Evolutionary conservation across 37 sponge, comb jelly and placozoan species (phyloP), one percentile per base, ranked within the genome.

Genomic region (Hormiphora californensis): DNA sequence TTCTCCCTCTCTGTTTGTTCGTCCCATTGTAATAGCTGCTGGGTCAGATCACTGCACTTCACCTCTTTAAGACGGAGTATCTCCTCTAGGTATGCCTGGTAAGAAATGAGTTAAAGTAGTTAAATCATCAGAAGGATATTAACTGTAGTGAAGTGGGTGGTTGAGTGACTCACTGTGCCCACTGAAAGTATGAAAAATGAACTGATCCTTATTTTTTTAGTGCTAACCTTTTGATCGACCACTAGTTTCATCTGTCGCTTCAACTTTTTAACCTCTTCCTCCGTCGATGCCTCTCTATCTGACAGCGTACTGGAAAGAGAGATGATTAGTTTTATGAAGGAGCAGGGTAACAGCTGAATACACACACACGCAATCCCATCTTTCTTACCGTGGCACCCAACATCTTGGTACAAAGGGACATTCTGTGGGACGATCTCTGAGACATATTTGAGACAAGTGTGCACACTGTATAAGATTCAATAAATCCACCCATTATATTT

Each of bases 41-140:
- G 34, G 33, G 67, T 65, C 28, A 65, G 67, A 36, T 65, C 67
- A 35, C 38, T 65, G 37, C 67, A 65, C 28, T 65, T 65, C 67
- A 33, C 67, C 35, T 65, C 67, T 38, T 31, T 65, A 36, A 65
- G 67, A 38, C 35, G 67, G 33, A 65, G 67, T 7, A 65, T 65
- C 67, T 65, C 67, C 17, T 65, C 67, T 7, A 65, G 67, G 37
- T 65, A 65, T 38, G 67, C 67, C 67, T 65, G 37, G n/a, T n/a
- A n/a, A n/a, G n/a, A n/a, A n/a, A n/a, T n/a, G n/a, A n/a, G n/a
- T n/a, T n/a, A n/a, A n/a, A n/a, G n/a, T n/a, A n/a, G n/a, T n/a
- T n/a, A n/a, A n/a, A n/a, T n/a, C n/a, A n/a, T n/a, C n/a, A n/a
- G n/a, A n/a, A n/a, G n/a, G n/a, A n/a, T n/a, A n/a, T n/a, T n/a